Evolutionary conservation across 1,140 invertebrate genomes (phyloP), one percentile per base, ranked within the genome.

Genomic region (Nasonia longicornis): DNA sequence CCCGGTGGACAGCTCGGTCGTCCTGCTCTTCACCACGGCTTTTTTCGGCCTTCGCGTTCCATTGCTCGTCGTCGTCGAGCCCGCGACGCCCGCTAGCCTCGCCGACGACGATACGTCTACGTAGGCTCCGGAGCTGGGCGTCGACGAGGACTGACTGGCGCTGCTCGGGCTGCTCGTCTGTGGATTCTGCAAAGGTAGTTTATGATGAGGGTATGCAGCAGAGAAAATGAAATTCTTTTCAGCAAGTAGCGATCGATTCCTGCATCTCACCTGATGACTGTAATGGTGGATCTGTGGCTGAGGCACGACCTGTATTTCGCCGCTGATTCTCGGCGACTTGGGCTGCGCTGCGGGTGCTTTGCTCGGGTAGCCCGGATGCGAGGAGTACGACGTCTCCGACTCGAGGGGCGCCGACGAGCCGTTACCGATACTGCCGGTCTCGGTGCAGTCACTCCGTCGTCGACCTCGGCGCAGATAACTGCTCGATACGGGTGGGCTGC

Each of bases 321-420:
- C 20, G 16, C 29, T 31, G 29, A 31, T 31, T 26, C 64, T 12
- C 11, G 66, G 74, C 22, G 73, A 77, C 11, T 63, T 70, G 45
- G n/a, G 31, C 31, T 77, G 67, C 0, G 48, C 11, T 8, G 31
- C 8, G 4, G n/a, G 70, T n/a, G 20, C 52, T 35, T 81, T 81
- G 16, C 20, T 6, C 35, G 78, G 83, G 45, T 84, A 84, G 12
- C 83, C 79, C 45, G 82, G 83, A 71, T 85, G 84, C 20, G 83
- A 82, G 10, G 85, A 85, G 22, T 85, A 84, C 16, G 86, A 83
- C 16, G 83, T 81, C 52, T 83, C 82, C 12, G 82, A 83, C 35
- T 83, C 82, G 1, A 80, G 79, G 1, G 82, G 82, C 11, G 79
- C 82, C 3, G 79, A 83, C 4, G 82, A 83, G 16, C 82, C 82